Evolutionary conservation across 2,113 vertebrate species (phyloP), one percentile per base, ranked within the genome.

Genomic region (Anser cygnoides): DNA sequence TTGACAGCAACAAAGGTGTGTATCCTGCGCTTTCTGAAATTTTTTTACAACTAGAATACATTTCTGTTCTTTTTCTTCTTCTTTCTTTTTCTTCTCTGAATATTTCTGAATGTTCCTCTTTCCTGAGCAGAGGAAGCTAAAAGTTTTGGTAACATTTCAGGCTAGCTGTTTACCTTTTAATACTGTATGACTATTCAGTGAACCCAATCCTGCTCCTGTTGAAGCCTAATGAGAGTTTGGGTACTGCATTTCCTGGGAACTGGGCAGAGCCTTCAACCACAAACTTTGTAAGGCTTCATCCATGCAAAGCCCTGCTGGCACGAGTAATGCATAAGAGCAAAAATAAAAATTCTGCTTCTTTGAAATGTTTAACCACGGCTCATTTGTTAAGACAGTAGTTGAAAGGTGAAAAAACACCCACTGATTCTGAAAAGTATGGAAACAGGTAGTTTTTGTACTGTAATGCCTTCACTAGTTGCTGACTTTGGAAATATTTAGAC

Each of bases 301-400:
- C 95, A 92, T 97, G 96, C 89, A 96, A 96, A 96, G 91, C 96
- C 80, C 91, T 92, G 84, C 87, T 96, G 95, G 87, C 92, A 96
- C 89, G 76, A 95, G 82, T 33, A 87, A 84, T 0, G 2, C 63
- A 44, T 43, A 88, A 73, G 59, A 92, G 87, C 44, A 94, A 88
- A 92, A 95, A 75, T 90, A 92, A 93, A 95, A 94, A 93, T 85
- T 91, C 91, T 87, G 55, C 75, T 66, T 66, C 75, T 88, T 46
- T 92, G 87, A 84, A 86, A 95, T 11, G 31, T 57, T 91, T 92
- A 74, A 92, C 91, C 44, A 67, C 1, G 1, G 67, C 44, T 95
- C 77, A 62, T 71, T 90, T 91, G 57, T 76, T 90, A 92, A 92
- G 79, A 39, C 29, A 54, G 74, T 16, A 61, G 65, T 49, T 59